These are phyloP conservation scores for Lineus longissimus DNA, from an alignment of 1,140 invertebrate species.

Conservation along the genomic window DNA sequence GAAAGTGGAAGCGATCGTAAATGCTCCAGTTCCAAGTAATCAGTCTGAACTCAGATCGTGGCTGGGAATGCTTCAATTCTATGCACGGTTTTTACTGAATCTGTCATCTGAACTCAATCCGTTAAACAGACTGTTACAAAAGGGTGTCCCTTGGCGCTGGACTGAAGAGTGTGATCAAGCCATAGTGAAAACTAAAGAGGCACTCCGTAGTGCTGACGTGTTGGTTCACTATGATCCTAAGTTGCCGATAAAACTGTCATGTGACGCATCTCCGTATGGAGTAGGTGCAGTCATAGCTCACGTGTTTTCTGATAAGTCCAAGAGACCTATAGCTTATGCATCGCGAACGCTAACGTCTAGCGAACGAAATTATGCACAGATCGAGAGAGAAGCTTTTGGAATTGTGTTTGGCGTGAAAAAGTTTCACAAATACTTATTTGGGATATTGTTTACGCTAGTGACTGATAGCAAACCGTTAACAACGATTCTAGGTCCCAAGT, in stretches of 20 bases:
- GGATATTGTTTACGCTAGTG: conserved; percentile 45
- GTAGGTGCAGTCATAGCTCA: conserved; percentile 43
- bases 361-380: conserved; percentile 57
- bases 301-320: conserved; percentile 22
- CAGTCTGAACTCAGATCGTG: conserved; percentile 1
- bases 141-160: conserved; percentile 16
- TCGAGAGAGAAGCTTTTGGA: conserved; percentile 58
- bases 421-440: conserved; percentile 58
- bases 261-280: conserved; percentile 39
- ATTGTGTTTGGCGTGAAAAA: conserved; percentile 54
- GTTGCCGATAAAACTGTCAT: conserved; percentile 25
- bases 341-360: conserved; percentile 48
- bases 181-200: conserved; percentile 10
- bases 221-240: conserved; percentile 35
- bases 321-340: conserved; percentile 52
- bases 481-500: conserved; percentile 43
- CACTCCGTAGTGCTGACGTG: conserved; percentile 15
- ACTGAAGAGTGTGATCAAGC: conserved; percentile 9
- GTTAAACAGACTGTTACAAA: conserved; percentile 12
- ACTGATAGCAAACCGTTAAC: conserved; percentile 57
- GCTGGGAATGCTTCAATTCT: conserved; percentile 18
- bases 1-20: neutral
- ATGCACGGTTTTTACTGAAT: conserved; percentile 18
- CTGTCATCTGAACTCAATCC: conserved; percentile 14
- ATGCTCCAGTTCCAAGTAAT: neutral